Percentiles rank a stretch among this genome's conserved stretches.
phyloP scores from a whole-genome alignment of 53 echinoderm and acorn worm species.

The Hippasteria phrygiana region DNA sequence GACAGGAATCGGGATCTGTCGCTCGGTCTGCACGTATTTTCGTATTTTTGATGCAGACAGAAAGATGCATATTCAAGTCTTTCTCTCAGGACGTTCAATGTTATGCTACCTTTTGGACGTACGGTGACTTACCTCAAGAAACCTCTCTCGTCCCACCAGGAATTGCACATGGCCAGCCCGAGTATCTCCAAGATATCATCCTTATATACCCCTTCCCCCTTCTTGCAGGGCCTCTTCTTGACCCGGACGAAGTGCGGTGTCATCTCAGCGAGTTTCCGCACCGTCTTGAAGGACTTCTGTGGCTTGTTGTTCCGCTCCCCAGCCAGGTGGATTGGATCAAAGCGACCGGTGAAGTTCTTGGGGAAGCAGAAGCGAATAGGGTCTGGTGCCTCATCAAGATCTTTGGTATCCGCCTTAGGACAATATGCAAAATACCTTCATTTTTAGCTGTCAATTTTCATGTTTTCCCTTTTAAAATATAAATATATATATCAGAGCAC shows the following conservation, averaged over 20 bases:
- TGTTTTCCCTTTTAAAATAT: too few species aligned
- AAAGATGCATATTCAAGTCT: background rate
- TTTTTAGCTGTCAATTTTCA: too few species aligned
- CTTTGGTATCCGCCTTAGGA: background rate
- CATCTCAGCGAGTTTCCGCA: conserved; percentile 25
- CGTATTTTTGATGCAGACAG: too few species aligned
- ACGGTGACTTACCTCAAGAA: conserved; percentile 10
- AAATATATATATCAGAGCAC: too few species aligned
- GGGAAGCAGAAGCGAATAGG: conserved; percentile 50
- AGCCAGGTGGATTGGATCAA: conserved; percentile 10
- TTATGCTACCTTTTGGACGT: background rate
- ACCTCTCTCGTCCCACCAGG: background rate
- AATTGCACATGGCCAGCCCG: conserved; percentile 14
- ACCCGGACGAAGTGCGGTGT: conserved; percentile 39
- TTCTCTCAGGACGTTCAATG: too few species aligned
- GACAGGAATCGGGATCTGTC: too few species aligned
- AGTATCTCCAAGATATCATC: conserved; percentile 48
- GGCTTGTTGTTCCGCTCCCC: background rate
- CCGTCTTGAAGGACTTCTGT: conserved; percentile 34
- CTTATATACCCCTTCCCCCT: background rate
- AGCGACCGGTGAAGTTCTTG: conserved; percentile 35
- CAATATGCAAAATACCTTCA: too few species aligned
- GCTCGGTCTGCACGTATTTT: too few species aligned
- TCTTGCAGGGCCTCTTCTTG: conserved; percentile 6
- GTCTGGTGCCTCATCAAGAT: background rate